Conservation (phyloP, 2,113 vertebrate species). For the Austrofundulus limnaeus region DNA sequence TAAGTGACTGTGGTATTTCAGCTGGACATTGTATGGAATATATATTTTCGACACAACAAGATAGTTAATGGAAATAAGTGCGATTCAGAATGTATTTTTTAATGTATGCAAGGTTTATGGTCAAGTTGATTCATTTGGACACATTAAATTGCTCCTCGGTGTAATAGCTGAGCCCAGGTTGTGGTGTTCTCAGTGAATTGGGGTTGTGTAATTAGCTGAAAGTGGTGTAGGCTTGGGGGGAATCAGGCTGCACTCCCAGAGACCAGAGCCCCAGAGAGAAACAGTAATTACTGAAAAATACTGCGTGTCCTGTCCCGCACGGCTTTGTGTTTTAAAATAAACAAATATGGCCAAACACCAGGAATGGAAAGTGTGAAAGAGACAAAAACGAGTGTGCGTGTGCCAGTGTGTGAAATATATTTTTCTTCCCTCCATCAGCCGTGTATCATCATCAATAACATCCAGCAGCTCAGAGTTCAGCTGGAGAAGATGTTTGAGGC, state of each 20-base stretch:
- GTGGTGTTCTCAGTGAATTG: slow-evolving; percentile 60
- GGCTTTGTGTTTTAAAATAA: slow-evolving; percentile 40
- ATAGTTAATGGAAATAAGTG: background rate
- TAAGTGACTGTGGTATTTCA: slow-evolving; percentile 44
- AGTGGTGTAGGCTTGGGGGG: slow-evolving; percentile 30
- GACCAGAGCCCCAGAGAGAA: slow-evolving; percentile 35
- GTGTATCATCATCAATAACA: slow-evolving; percentile 99
- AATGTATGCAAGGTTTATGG: background rate
- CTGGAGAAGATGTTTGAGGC: slow-evolving; percentile 98
- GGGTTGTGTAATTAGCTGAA: slow-evolving; percentile 65
- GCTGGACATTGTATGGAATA: background rate
- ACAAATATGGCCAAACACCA: slow-evolving; percentile 17
- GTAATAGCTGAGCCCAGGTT: slow-evolving; percentile 23
- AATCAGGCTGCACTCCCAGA: slow-evolving; percentile 47
- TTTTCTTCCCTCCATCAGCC: slow-evolving; percentile 72
- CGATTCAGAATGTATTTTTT: slow-evolving; percentile 8
- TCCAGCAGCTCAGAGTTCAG: slow-evolving; percentile 95
- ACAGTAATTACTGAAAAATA: slow-evolving; percentile 53
- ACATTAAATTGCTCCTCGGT: slow-evolving; percentile 26
- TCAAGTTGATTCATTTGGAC: slow-evolving; percentile 27
- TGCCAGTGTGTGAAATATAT: slow-evolving; percentile 14
- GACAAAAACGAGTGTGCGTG: background rate
- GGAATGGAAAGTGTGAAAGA: slow-evolving; percentile 5
- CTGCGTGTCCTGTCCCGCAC: slow-evolving; percentile 36
- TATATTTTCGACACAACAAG: background rate